Evolutionary conservation across 2,797 vertebrate species (phyloP), one percentile per base, ranked within the genome.

Genomic region (Enteromius afrohamiltoni): DNA sequence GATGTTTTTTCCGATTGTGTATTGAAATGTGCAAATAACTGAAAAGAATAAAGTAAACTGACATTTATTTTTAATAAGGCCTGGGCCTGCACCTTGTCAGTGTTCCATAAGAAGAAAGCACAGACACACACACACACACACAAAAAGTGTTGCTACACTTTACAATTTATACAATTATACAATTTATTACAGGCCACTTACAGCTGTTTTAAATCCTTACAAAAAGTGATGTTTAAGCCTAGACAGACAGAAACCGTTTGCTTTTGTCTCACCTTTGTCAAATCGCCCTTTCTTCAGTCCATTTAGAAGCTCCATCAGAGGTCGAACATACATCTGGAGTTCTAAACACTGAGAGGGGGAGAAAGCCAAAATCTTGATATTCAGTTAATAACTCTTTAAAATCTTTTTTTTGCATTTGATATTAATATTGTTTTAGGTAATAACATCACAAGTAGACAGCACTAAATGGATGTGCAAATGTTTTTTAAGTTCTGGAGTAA

Each of bases 201-300:
- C n/a, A 76, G 21, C n/a, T 23, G 29, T 23, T 49, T 29, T 11
- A 31, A 26, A 42, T 23, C 21, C 23, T 79, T n/a, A 45, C 23
- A 58, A 45, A 14, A 19, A 79, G 53, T 2, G 6, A 53, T 10
- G 34, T 71, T 70, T 60, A 53, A 26, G 58, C 17, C 34, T 64
- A 17, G 40, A 65, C 16, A 53, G 14, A 49, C 9, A 65, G 14
- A 47, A 49, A 51, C 10, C 3, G 29, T 26, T 0, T 40, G 58
- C 55, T 82, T 17, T 76, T 42, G 34, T 68, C 92, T 90, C 90
- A 98, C 97, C 97, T 85, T 93, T 95, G 78, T 98, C 96, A 4
- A 97, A 98, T 64, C 97, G 92, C 19, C 97, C 97, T 82, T 88
- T 95, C 91, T 96, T 97, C 85, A 99, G 93, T 73, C 97, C 95